Base-by-base conservation (phyloP, 92 coral and sea anemone genomes). In the Phymanthus crucifer region DNA sequence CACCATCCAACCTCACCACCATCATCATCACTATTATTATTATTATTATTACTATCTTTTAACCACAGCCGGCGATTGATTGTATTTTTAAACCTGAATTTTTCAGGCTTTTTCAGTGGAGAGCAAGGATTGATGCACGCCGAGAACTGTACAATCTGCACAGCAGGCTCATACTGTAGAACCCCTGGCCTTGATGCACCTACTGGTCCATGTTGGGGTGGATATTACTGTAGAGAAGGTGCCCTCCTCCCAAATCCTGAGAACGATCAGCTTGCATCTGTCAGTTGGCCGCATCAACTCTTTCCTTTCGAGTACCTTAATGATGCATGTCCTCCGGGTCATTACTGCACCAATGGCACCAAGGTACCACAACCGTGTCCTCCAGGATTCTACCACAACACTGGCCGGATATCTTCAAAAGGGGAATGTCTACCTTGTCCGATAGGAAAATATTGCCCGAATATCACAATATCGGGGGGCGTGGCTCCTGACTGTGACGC, bases 251-350 rank as follows among this genome's bases (percentile, higher is more conserved):
- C 97, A 19, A 84, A 85, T 29, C 99, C 99, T 56, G 89, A 77
- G 45, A 82, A 85, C 67, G 97, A 96, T 74, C 81, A 90, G 11
- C 87, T 73, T 2, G 94, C 98, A 2, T 56, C 75, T 3, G 74
- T 52, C 75, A 83, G 57, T n/a, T 47, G 83, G 18, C 83, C 79
- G 12, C 68, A 81, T 68, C 54, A 79, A 45, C 52, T 75, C 88
- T 93, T 96, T 72, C 88, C 87, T 12, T 96, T 83, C 79, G 57
- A 75, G n/a, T 93, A 81, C 83, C 73, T 91, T 58, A 96, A 96
- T 66, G 98, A 93, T 52, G 91, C 91, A n/a, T 96, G 99, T 46
- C 99, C 99, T 52, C 97, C 99, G 4, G 99, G 99, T 6, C 88
- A 93, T 45, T 96, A 82, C 71, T 96, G 99, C 58, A 85, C 80